These are phyloP conservation scores for Trachelipus rathkii DNA, from an alignment of 1,140 invertebrate species.

Conservation along the genomic window DNA sequence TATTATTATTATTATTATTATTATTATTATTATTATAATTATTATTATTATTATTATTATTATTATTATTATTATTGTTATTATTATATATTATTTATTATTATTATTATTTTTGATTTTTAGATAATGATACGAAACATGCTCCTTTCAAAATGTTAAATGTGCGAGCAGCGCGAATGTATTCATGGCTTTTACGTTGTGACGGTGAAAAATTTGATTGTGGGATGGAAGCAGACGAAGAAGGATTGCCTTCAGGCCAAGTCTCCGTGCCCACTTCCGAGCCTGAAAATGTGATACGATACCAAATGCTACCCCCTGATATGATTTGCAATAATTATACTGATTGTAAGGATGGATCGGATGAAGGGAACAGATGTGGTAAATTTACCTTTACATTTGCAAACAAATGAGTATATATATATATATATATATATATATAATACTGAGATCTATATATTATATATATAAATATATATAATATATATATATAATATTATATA, in stretches of 20 bases:
- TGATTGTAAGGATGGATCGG: constrained; percentile 70
- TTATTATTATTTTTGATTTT: no score
- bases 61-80: no score
- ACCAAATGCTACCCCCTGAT: constrained; percentile 62
- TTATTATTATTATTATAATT: no score
- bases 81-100: no score
- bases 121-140: not conserved
- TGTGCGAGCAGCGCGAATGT: constrained; percentile 40
- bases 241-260: not conserved
- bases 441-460: not conserved
- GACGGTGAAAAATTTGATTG: constrained; percentile 49
- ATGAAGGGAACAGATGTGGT: constrained; percentile 74
- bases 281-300: constrained; percentile 61
- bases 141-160: not conserved
- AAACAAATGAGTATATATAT: no score
- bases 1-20: no score
- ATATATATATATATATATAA: not conserved
- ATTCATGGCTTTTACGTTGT: constrained; percentile 48
- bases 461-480: no score
- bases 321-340: constrained; percentile 63
- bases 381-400: constrained; percentile 47
- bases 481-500: no score
- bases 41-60: no score
- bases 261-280: constrained; percentile 58
- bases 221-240: constrained; percentile 37